These are phyloP conservation scores for Austrofundulus limnaeus DNA, from an alignment of 2,113 vertebrate genomes.

Conservation along the genomic window DNA sequence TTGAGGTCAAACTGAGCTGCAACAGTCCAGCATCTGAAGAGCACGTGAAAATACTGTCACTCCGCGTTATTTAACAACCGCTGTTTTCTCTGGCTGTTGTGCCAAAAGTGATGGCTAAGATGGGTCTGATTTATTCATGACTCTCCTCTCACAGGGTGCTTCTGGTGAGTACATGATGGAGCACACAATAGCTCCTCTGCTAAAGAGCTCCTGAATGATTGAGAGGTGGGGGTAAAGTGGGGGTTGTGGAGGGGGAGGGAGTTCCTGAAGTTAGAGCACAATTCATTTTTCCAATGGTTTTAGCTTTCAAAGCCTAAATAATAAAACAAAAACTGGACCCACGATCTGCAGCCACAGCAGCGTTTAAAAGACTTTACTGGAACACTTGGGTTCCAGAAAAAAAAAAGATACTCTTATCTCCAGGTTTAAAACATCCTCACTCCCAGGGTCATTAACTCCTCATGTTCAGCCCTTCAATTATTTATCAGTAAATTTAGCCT, in stretches of 20 bases:
- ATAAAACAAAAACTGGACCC: too few species aligned
- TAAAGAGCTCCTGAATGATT: conserved; percentile 59
- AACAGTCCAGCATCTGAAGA: conserved; percentile 24
- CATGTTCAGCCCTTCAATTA: conserved; percentile 67
- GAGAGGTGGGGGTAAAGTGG: conserved; percentile 62
- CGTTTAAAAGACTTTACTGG: too few species aligned
- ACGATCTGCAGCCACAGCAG: neutral
- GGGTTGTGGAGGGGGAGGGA: conserved; percentile 32
- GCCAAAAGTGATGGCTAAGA: conserved; percentile 43
- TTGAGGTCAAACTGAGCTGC: conserved; percentile 8
- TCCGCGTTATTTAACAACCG: conserved; percentile 54
- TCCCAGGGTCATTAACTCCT: conserved; percentile 61
- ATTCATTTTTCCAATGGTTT: too few species aligned
- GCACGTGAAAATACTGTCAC: conserved; percentile 45
- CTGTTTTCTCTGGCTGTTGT: conserved; percentile 53
- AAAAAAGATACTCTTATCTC: conserved; percentile 25
- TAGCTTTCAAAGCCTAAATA: too few species aligned
- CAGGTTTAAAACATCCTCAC: conserved; percentile 36
- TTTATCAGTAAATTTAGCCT: conserved; percentile 72
- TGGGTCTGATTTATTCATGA: conserved; percentile 71
- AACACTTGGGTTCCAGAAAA: conserved; percentile 34
- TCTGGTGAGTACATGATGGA: conserved; percentile 70
- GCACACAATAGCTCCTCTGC: conserved; percentile 62
- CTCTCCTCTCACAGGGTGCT: conserved; percentile 62
- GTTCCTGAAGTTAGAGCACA: conserved; percentile 44